Conservation (phyloP, 2,113 vertebrate genomes). For the Podarcis muralis region DNA sequence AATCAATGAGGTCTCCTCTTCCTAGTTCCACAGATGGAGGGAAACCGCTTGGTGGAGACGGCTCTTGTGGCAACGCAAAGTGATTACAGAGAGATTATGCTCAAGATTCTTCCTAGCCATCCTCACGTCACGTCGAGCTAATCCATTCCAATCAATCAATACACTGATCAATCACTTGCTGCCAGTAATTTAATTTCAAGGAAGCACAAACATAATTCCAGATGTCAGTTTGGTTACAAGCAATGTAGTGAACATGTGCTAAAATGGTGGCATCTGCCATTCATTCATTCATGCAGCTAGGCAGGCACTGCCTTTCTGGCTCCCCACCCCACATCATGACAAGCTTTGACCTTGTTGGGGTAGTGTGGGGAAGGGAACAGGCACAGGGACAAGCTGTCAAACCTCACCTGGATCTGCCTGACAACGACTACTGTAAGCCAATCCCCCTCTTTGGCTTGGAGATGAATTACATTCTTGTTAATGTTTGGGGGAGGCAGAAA, state of each 20-base stretch:
- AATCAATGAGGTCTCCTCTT: not conserved
- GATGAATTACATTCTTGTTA: not conserved
- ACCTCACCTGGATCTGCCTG: not conserved
- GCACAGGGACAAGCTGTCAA: not conserved
- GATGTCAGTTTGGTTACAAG: not conserved
- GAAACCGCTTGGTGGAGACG: not conserved
- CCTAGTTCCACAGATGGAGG: not conserved
- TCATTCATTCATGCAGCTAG: not conserved
- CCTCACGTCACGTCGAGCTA: slow-evolving; percentile 43
- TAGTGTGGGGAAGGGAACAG: too few relatives aligned
- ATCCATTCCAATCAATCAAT: slow-evolving; percentile 69
- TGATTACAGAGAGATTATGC: slow-evolving; percentile 54
- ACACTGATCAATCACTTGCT: slow-evolving; percentile 59
- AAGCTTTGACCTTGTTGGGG: not conserved
- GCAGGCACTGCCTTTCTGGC: not conserved
- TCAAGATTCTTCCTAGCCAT: slow-evolving; percentile 19
- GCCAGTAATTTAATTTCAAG: slow-evolving; percentile 45
- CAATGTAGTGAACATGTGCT: not conserved
- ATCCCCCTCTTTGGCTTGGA: not conserved
- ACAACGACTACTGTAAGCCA: not conserved
- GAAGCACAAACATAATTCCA: slow-evolving; percentile 58
- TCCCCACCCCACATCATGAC: not conserved
- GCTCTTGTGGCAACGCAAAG: not conserved
- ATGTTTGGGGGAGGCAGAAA: not conserved
- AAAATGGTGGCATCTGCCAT: not conserved